Percentiles rank a stretch among this genome's conserved stretches.
phyloP scores from a whole-genome alignment of 2,797 vertebrate species.

The Sebastolobus altivelis region DNA sequence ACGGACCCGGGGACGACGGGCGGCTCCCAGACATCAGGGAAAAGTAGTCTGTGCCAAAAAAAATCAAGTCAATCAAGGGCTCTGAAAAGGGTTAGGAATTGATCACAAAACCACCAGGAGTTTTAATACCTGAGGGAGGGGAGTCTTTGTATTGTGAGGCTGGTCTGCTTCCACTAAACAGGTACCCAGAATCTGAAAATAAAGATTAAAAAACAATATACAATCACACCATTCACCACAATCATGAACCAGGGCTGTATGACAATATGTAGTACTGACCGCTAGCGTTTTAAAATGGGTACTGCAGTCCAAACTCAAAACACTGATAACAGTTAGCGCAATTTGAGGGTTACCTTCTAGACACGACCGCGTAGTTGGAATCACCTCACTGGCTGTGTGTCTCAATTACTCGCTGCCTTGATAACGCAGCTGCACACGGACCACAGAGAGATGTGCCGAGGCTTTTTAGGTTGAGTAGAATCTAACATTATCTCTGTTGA shows the following conservation, averaged over 20 bases:
- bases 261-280: too few species aligned
- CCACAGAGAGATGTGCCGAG: too few species aligned
- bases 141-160: constrained; percentile 89
- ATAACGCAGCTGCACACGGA: too few species aligned
- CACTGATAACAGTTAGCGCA: too few species aligned
- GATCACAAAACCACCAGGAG: background rate
- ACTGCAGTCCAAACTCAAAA: too few species aligned
- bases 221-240: background rate
- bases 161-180: constrained; percentile 95
- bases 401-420: too few species aligned
- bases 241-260: background rate
- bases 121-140: constrained; percentile 87
- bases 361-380: too few species aligned
- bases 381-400: too few species aligned
- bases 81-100: background rate
- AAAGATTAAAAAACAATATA: background rate
- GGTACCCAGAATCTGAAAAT: constrained; percentile 91
- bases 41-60: constrained; percentile 88
- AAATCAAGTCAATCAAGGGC: background rate
- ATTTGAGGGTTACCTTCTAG: too few species aligned
- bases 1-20: constrained; percentile 88
- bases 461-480: too few species aligned
- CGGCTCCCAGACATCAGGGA: constrained; percentile 89
- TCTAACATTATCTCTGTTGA: too few species aligned
- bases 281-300: too few species aligned